Conservation (phyloP, 2,113 vertebrate species). For the Esox niger region DNA sequence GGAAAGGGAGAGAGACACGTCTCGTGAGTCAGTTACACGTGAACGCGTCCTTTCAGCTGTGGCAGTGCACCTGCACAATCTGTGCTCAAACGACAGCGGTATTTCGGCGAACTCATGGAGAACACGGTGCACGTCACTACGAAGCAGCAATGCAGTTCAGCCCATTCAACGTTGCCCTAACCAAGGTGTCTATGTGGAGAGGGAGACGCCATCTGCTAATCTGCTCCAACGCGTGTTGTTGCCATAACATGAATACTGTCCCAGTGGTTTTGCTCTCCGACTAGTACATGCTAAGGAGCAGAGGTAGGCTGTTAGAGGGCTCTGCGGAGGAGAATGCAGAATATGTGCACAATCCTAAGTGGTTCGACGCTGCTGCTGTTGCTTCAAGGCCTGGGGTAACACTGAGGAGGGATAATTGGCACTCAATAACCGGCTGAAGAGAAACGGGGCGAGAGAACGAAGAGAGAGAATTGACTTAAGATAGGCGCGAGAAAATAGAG, state of each 20-base stretch:
- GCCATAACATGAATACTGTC: conserved; percentile 5
- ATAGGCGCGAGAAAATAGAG: not conserved
- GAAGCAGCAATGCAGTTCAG: no score
- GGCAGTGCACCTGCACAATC: not conserved
- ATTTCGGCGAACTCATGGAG: not conserved
- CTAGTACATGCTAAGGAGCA: not conserved
- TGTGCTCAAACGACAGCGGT: not conserved
- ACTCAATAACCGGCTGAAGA: conserved; percentile 18
- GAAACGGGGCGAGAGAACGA: not conserved
- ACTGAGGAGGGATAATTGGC: not conserved
- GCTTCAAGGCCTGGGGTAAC: not conserved
- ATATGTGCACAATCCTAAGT: not conserved
- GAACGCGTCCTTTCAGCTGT: not conserved
- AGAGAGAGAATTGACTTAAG: conserved; percentile 7
- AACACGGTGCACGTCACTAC: not conserved
- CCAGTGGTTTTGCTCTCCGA: not conserved
- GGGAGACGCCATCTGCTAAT: no score
- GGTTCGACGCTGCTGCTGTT: not conserved
- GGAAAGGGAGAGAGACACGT: conserved; percentile 10
- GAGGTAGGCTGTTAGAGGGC: not conserved
- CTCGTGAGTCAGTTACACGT: no score
- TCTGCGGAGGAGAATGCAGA: conserved; percentile 4
- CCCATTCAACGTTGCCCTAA: no score
- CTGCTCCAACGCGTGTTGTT: not conserved
- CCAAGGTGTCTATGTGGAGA: not conserved